A percentile compares a stretch with the other conserved stretches of the same genome.
Evolutionary conservation across 2,113 vertebrate species (phyloP).

Genomic region (Platanista minor): DNA sequence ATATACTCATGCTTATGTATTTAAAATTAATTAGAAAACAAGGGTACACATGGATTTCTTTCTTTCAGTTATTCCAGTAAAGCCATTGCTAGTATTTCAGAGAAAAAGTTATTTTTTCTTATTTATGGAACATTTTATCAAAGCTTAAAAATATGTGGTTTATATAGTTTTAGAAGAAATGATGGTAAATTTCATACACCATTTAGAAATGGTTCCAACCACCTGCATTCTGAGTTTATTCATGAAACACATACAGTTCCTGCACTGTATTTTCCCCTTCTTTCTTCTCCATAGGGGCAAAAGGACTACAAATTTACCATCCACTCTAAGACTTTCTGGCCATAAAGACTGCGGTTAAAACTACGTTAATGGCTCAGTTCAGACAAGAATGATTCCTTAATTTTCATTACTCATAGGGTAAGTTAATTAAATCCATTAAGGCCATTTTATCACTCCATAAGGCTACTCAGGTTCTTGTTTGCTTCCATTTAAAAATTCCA

Average conservation of each 20-base stretch:
- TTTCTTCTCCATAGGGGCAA: constrained; percentile 54
- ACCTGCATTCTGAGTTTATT: constrained; percentile 33
- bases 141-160: background rate
- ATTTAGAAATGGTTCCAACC: constrained; percentile 20
- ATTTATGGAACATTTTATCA: background rate
- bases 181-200: background rate
- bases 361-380: constrained; percentile 64
- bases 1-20: background rate
- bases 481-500: background rate
- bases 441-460: constrained; percentile 58
- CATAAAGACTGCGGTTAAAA: constrained; percentile 68
- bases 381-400: constrained; percentile 66
- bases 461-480: constrained; percentile 19
- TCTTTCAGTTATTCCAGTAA: background rate
- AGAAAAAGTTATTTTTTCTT: background rate
- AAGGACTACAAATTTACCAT: constrained; percentile 70
- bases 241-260: background rate
- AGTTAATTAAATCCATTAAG: constrained; percentile 70
- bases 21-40: background rate
- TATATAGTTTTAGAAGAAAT: background rate
- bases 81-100: background rate
- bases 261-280: constrained; percentile 24
- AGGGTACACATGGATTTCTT: background rate
- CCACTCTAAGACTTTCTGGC: constrained; percentile 62
- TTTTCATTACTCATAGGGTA: constrained; percentile 69